A percentile compares a stretch with the other conserved stretches of the same genome.
These are phyloP conservation scores for Bradypodion ventrale DNA, from an alignment of 2,797 vertebrate genomes.

Conservation along the genomic window DNA sequence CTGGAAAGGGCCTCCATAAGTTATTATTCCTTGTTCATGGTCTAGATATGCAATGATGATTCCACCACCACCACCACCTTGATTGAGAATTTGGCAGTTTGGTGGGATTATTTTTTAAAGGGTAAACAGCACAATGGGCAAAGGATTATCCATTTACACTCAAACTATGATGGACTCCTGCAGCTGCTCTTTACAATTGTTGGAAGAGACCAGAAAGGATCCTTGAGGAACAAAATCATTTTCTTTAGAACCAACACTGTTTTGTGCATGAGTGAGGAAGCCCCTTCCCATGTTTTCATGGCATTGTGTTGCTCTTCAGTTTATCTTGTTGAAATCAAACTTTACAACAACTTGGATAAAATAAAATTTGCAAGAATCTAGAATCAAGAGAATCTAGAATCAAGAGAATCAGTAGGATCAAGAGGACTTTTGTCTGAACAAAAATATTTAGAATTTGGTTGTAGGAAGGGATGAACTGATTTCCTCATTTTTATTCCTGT, in stretches of 20 bases:
- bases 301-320: no score
- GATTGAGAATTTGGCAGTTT: not conserved
- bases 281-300: not conserved
- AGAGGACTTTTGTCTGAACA: not conserved
- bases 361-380: no score
- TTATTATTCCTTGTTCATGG: no score
- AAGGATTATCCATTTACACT: not conserved
- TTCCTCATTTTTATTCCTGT: not conserved
- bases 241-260: not conserved
- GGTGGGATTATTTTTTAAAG: not conserved
- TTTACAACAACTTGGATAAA: no score
- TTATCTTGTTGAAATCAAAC: no score
- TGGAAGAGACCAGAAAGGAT: not conserved
- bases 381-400: no score
- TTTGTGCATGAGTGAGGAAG: not conserved
- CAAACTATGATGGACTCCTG: not conserved
- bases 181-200: not conserved
- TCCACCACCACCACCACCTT: no score
- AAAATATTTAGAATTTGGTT: not conserved
- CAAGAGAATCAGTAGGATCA: not conserved
- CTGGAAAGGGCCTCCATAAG: no score
- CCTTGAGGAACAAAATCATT: not conserved
- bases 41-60: no score
- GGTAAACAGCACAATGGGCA: not conserved
- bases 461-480: not conserved